These are phyloP conservation scores for Macropodus opercularis DNA, from an alignment of 2,797 vertebrate genomes.

Conservation along the genomic window DNA sequence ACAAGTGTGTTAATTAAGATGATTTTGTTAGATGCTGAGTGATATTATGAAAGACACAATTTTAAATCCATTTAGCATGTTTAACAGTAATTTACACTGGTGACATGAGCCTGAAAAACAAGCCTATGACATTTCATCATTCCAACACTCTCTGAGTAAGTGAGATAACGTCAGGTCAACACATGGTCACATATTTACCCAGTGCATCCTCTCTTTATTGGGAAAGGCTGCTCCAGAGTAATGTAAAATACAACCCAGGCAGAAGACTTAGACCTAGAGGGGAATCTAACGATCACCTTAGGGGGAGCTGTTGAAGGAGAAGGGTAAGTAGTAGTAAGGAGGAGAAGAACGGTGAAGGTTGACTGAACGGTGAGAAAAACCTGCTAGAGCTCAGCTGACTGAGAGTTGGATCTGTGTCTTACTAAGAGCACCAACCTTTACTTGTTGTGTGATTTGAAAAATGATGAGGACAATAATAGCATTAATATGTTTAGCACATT, in stretches of 20 bases:
- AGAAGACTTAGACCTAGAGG: constrained; percentile 18
- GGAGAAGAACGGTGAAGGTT: not conserved
- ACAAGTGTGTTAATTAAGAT: not conserved
- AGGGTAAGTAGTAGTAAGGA: not conserved
- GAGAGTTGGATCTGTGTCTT: constrained; percentile 14
- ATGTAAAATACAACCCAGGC: constrained; percentile 29
- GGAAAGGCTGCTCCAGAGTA: constrained; percentile 3
- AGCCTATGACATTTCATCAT: not conserved
- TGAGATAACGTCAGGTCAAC: constrained; percentile 16
- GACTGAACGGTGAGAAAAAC: constrained; percentile 3
- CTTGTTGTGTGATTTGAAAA: no score
- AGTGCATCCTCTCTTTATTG: constrained; percentile 10
- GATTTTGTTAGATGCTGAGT: not conserved
- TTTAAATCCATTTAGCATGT: not conserved
- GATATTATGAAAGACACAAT: not conserved
- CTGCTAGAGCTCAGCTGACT: constrained; percentile 40
- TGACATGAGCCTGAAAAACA: not conserved
- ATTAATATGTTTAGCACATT: no score
- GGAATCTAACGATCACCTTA: constrained; percentile 6
- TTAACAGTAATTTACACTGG: not conserved
- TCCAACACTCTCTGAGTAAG: not conserved
- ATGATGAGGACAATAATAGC: no score
- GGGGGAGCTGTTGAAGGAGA: not conserved
- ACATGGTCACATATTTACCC: constrained; percentile 15
- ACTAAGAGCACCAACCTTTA: not conserved